Percentiles rank a stretch among this genome's conserved stretches.
These are phyloP conservation scores for Eubasilissa splendida DNA, from an alignment of 2,888 invertebrate species.

Conservation along the genomic window DNA sequence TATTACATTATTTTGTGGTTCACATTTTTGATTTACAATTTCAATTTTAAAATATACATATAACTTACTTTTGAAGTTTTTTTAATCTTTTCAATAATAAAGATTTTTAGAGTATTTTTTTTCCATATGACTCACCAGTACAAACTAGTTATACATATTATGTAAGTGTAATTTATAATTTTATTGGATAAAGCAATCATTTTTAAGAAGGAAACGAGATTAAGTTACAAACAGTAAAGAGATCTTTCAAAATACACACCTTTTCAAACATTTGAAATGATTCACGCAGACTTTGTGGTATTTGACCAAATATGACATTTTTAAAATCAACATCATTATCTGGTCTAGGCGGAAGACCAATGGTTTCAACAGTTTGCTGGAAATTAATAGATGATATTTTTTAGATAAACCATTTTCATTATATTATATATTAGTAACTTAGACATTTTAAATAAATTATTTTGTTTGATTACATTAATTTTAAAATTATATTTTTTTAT, in stretches of 20 bases:
- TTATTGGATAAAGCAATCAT: neutral
- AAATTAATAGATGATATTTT: neutral
- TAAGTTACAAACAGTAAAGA: neutral
- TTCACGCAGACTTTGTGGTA: constrained; percentile 67
- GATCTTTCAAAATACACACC: constrained; percentile 61
- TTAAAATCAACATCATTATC: constrained; percentile 66
- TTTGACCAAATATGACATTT: constrained; percentile 68
- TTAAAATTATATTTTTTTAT: no score
- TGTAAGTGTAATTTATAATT: neutral
- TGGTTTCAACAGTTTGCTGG: constrained; percentile 76
- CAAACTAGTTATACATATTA: neutral
- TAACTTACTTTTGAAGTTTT: no score
- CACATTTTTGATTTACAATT: no score
- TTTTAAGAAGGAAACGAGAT: neutral
- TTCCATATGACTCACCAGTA: neutral
- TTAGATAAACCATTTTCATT: no score
- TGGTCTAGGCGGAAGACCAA: constrained; percentile 76
- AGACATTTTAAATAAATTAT: no score
- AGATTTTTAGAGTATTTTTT: neutral
- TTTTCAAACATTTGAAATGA: constrained; percentile 71
- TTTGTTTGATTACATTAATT: no score
- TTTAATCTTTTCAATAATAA: no score
- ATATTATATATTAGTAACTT: no score
- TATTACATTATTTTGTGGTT: no score
- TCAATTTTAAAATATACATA: no score